Conservation (phyloP, 2,888 invertebrate species). For the Erpobdella octoculata region DNA sequence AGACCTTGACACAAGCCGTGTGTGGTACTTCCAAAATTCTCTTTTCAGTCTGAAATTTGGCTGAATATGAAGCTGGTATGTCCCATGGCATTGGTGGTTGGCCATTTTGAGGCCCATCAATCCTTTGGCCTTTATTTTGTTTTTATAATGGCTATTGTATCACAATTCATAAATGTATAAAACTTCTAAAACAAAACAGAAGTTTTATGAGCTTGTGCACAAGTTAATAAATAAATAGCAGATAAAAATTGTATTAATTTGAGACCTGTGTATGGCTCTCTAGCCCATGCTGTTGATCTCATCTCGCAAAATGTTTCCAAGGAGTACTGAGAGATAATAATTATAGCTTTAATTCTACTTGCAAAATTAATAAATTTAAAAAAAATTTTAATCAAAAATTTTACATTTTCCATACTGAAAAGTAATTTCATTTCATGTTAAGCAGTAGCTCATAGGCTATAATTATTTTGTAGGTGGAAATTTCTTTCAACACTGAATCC, state of each 20-base stretch:
- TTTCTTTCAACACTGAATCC: too few relatives aligned
- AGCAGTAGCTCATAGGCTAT: too few relatives aligned
- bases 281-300: constrained; percentile 53
- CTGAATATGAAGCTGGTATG: constrained; percentile 12
- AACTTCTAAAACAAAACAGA: not conserved
- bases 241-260: not conserved
- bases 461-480: too few relatives aligned
- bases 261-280: constrained; percentile 27
- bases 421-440: too few relatives aligned
- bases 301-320: constrained; percentile 57
- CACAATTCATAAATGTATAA: not conserved
- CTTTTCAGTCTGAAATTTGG: constrained; percentile 21
- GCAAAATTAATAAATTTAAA: not conserved
- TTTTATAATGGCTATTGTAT: not conserved
- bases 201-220: not conserved
- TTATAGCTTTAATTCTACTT: not conserved
- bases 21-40: constrained; percentile 28
- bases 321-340: constrained; percentile 51
- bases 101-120: constrained; percentile 29
- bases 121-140: constrained; percentile 1
- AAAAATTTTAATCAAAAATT: too few relatives aligned
- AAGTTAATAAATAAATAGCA: not conserved
- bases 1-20: constrained; percentile 26
- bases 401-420: too few relatives aligned
- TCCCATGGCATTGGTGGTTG: constrained; percentile 29